phyloP scores from a whole-genome alignment of 2,888 invertebrate genomes.

The Julus scandinavius region DNA sequence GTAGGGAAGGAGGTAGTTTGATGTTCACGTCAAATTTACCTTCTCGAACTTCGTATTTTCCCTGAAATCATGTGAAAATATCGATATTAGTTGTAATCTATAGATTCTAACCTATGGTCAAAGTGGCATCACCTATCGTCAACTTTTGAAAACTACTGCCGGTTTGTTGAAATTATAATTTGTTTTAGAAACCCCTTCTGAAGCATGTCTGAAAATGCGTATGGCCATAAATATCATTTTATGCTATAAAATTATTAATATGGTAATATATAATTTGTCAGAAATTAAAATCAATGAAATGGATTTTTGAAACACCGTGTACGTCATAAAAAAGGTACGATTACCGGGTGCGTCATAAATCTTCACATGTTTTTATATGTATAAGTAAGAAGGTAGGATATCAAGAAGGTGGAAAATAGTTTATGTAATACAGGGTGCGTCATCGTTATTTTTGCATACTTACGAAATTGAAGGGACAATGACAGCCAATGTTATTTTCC shows the following conservation, averaged over 20 bases:
- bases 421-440: not conserved
- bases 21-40: slow-evolving; percentile 45
- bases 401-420: not conserved
- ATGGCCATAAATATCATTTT: no score
- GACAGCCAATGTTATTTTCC: slow-evolving; percentile 43
- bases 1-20: not conserved
- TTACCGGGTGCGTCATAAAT: not conserved
- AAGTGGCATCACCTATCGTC: not conserved
- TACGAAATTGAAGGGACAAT: slow-evolving; percentile 53
- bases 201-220: no score
- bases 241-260: no score
- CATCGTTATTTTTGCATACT: not conserved
- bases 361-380: not conserved
- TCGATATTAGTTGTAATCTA: not conserved
- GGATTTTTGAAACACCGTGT: not conserved
- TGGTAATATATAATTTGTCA: no score
- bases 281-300: not conserved
- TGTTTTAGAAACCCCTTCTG: no score
- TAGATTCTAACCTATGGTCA: not conserved
- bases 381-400: not conserved
- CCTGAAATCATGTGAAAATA: not conserved
- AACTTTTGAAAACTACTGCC: not conserved
- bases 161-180: no score
- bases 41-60: slow-evolving; percentile 47
- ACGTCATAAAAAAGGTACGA: not conserved